phyloP scores from a whole-genome alignment of 2,113 vertebrate genomes.

The Eurystomus gularis region DNA sequence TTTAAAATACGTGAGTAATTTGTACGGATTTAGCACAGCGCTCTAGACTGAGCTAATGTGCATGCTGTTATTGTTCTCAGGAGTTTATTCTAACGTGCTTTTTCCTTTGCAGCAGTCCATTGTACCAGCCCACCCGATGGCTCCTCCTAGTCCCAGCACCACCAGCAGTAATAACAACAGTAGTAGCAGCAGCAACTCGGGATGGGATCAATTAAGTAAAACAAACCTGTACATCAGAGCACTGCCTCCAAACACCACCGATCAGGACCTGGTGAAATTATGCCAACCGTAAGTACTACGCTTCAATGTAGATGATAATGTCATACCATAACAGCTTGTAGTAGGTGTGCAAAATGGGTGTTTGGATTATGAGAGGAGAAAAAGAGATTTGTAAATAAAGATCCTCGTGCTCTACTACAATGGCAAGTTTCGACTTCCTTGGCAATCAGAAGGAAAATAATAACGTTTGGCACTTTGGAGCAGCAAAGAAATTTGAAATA shows the following conservation, averaged over 20 bases:
- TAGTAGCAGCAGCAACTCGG: slow-evolving; percentile 92
- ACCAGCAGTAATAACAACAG: slow-evolving; percentile 96
- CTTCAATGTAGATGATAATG: neutral
- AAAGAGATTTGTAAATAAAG: neutral
- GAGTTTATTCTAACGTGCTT: neutral
- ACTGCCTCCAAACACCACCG: slow-evolving; percentile 92
- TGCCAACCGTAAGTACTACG: slow-evolving; percentile 94
- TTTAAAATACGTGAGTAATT: neutral
- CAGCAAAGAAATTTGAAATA: neutral
- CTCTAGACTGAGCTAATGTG: neutral
- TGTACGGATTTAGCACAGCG: neutral
- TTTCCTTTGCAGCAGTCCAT: slow-evolving; percentile 84
- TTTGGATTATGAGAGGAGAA: neutral
- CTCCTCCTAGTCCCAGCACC: slow-evolving; percentile 96
- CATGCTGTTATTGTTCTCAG: neutral
- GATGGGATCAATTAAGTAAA: slow-evolving; percentile 98
- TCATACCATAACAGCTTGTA: neutral
- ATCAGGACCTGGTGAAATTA: slow-evolving; percentile 98
- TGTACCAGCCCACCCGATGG: slow-evolving; percentile 90
- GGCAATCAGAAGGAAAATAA: neutral
- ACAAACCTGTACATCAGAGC: slow-evolving; percentile 99
- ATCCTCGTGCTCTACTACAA: rapidly evolving
- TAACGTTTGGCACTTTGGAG: neutral
- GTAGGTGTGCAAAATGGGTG: neutral
- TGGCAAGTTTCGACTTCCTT: neutral